These are phyloP conservation scores for Asbolus verrucosus DNA, from an alignment of 1,140 invertebrate species.

Conservation along the genomic window DNA sequence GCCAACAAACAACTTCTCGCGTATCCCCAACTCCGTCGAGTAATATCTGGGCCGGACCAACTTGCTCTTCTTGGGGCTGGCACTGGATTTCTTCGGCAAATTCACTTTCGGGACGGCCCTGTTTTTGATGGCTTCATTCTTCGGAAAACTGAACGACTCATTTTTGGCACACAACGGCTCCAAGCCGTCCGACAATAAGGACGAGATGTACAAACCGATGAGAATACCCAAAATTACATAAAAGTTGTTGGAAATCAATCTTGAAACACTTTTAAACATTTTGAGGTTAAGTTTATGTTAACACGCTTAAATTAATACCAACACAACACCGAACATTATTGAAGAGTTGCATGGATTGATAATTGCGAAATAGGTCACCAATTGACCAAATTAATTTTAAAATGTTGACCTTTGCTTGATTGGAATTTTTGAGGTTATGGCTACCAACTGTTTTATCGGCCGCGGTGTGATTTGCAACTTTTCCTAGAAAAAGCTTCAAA, in stretches of 20 bases:
- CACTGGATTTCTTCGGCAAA: conserved; percentile 50
- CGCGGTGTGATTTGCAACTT: no score
- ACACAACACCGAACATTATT: no score
- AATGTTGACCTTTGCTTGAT: no score
- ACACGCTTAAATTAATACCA: no score
- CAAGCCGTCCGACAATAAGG: conserved; percentile 48
- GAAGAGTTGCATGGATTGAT: no score
- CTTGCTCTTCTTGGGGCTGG: conserved; percentile 52
- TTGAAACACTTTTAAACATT: conserved; percentile 46
- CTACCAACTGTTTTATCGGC: no score
- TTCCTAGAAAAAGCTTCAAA: no score
- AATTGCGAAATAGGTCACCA: no score
- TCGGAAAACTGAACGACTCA: neutral
- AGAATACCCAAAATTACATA: conserved; percentile 58
- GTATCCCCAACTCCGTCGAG: conserved; percentile 91
- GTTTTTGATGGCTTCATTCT: conserved; percentile 50
- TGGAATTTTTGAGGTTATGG: no score
- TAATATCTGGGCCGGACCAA: conserved; percentile 88
- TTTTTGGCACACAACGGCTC: conserved; percentile 48
- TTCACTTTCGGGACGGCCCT: conserved; percentile 43
- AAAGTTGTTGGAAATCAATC: conserved; percentile 54
- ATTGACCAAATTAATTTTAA: no score
- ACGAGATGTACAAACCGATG: conserved; percentile 58
- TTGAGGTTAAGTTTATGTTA: conserved; percentile 6
- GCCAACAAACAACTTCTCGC: conserved; percentile 89